Conservation (phyloP, 2,797 vertebrate species). For the Danio tinwini region DNA sequence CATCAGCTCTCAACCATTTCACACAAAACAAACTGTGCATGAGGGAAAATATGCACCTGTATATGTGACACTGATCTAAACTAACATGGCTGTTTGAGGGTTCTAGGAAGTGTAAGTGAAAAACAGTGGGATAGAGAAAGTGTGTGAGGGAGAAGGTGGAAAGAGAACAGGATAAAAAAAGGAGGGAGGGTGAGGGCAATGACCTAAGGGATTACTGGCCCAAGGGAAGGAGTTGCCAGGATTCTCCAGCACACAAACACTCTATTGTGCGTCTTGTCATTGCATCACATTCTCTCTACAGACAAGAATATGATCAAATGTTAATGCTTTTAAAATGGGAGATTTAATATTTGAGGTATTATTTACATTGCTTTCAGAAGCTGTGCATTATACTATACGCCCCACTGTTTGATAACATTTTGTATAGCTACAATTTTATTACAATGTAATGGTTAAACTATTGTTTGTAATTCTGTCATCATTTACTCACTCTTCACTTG, state of each 20-base stretch:
- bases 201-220: slow-evolving; percentile 47
- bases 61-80: slow-evolving; percentile 24
- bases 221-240: slow-evolving; percentile 51
- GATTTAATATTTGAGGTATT: slow-evolving; percentile 4
- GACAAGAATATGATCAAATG: slow-evolving; percentile 42
- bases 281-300: slow-evolving; percentile 54
- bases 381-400: neutral
- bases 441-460: no score
- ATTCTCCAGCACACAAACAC: slow-evolving; percentile 53
- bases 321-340: slow-evolving; percentile 14
- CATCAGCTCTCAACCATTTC: slow-evolving; percentile 39
- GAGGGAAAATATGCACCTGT: neutral
- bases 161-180: slow-evolving; percentile 10
- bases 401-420: no score
- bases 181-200: slow-evolving; percentile 19
- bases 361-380: neutral
- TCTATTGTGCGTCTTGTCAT: slow-evolving; percentile 42
- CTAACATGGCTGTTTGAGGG: neutral
- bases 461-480: no score
- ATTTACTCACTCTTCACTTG: no score
- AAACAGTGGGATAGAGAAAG: neutral
- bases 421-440: no score
- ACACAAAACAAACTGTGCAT: slow-evolving; percentile 25
- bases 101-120: slow-evolving; percentile 6
- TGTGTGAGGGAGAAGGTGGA: slow-evolving; percentile 6